Percentiles rank a stretch among this genome's conserved stretches.
These are phyloP conservation scores for Cremastobaeus sp. DNA, from an alignment of 2,888 invertebrate genomes.

Conservation along the genomic window DNA sequence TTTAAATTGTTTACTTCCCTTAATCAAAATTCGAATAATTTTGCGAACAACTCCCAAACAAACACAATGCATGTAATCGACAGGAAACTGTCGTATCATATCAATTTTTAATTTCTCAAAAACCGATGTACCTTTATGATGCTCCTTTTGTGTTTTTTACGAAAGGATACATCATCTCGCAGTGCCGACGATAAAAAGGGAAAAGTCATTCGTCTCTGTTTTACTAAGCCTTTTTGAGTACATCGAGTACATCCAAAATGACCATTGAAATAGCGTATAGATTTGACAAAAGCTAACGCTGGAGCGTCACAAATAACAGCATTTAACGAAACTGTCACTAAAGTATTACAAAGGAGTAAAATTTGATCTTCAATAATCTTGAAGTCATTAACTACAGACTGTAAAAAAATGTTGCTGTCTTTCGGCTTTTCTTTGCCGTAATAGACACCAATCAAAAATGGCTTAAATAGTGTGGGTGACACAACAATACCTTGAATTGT, in stretches of 20 bases:
- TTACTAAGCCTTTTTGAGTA: conserved; percentile 7
- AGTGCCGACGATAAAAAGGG: background rate
- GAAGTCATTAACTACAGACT: conserved; percentile 6
- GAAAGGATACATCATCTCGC: conserved; percentile 7
- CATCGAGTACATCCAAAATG: conserved; percentile 20
- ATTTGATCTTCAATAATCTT: background rate
- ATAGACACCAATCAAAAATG: conserved; percentile 17
- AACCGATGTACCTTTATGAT: conserved; percentile 14
- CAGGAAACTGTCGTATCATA: too few relatives aligned
- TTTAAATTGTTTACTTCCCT: too few relatives aligned
- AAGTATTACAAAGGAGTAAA: background rate
- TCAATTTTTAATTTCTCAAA: conserved; percentile 26
- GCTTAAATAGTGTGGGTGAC: conserved; percentile 1
- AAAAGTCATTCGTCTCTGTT: conserved; percentile 25
- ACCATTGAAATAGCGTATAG: conserved; percentile 19
- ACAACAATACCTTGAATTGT: conserved; percentile 7
- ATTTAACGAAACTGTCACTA: background rate
- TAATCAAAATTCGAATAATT: too few relatives aligned
- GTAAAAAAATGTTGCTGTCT: conserved; percentile 16
- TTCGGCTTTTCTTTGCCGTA: conserved; percentile 17
- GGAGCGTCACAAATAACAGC: too few relatives aligned
- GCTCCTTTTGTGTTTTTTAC: conserved; percentile 15
- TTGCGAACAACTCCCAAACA: too few relatives aligned
- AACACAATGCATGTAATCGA: too few relatives aligned
- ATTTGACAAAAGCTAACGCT: conserved; percentile 17